phyloP scores from a whole-genome alignment of 1,140 invertebrate species.

The Ceratina calcarata region DNA sequence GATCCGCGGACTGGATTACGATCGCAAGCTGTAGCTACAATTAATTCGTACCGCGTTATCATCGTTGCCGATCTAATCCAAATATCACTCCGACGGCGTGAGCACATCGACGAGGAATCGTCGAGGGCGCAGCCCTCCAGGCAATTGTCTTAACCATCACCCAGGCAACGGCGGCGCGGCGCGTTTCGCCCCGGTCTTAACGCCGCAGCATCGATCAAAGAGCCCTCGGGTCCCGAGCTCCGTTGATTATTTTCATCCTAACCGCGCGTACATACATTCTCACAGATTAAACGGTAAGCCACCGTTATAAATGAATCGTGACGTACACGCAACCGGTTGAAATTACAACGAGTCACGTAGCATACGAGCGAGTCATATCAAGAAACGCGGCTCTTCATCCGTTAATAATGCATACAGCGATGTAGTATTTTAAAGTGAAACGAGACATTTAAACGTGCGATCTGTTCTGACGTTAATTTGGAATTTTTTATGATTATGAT shows the following conservation, averaged over 20 bases:
- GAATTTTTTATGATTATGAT: no score
- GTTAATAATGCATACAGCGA: no score
- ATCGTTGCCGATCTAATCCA: not conserved
- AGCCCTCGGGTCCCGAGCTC: not conserved
- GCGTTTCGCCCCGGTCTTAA: not conserved
- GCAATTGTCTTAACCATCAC: not conserved
- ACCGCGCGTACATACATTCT: not conserved
- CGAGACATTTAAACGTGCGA: no score
- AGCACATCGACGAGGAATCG: conserved; percentile 13
- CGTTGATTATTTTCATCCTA: not conserved
- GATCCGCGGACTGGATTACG: not conserved
- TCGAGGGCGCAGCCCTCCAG: not conserved
- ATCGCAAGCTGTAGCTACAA: not conserved
- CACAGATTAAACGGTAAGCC: conserved; percentile 23
- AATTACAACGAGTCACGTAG: conserved; percentile 22
- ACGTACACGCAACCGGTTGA: conserved; percentile 27
- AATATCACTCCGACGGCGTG: not conserved
- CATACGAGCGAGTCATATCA: no score
- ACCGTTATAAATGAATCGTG: conserved; percentile 28
- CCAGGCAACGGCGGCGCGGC: not conserved
- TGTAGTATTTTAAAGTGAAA: no score
- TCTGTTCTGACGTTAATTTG: no score
- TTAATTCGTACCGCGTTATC: conserved; percentile 22
- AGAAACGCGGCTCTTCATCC: no score
- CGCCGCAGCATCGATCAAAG: conserved; percentile 13